Conservation (phyloP, 1,140 invertebrate species). For the Carposina sasakii region DNA sequence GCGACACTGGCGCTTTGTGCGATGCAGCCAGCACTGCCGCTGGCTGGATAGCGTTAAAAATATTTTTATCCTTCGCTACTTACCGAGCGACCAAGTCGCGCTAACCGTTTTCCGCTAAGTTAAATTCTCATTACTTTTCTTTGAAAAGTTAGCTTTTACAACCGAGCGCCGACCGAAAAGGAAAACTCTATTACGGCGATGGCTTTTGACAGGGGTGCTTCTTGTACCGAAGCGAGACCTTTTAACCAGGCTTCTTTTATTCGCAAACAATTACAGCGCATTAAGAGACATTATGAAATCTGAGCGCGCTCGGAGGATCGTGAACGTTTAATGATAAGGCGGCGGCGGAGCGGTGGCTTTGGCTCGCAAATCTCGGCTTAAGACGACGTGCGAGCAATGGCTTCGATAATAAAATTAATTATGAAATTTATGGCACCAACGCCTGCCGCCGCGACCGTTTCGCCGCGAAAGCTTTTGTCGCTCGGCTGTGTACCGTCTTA, state of each 20-base stretch:
- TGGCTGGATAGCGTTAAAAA: slow-evolving; percentile 47
- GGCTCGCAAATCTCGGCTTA: slow-evolving; percentile 49
- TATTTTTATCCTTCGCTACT: slow-evolving; percentile 47
- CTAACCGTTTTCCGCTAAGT: slow-evolving; percentile 60
- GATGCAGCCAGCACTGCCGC: slow-evolving; percentile 23
- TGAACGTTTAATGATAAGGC: slow-evolving; percentile 58
- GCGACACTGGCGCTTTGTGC: slow-evolving; percentile 42
- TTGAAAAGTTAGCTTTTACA: slow-evolving; percentile 61
- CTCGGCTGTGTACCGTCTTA: slow-evolving; percentile 42
- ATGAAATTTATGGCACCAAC: slow-evolving; percentile 44
- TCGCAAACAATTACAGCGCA: slow-evolving; percentile 52
- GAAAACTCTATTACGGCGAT: slow-evolving; percentile 60
- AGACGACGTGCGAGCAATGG: slow-evolving; percentile 47
- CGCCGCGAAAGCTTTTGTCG: slow-evolving; percentile 39
- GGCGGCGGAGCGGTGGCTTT: slow-evolving; percentile 44
- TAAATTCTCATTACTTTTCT: slow-evolving; percentile 65
- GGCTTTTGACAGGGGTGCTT: slow-evolving; percentile 45
- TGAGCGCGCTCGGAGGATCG: slow-evolving; percentile 35
- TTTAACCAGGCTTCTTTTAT: slow-evolving; percentile 49
- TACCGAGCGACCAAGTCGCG: slow-evolving; percentile 31
- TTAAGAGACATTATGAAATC: slow-evolving; percentile 38
- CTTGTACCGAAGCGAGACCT: slow-evolving; percentile 30
- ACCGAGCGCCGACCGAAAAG: slow-evolving; percentile 37
- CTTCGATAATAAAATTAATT: slow-evolving; percentile 58
- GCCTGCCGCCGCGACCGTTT: slow-evolving; percentile 17